Evolutionary conservation across 2,888 invertebrate genomes (phyloP), one percentile per base, ranked within the genome.

Genomic region (Drosophila glabriapex): DNA sequence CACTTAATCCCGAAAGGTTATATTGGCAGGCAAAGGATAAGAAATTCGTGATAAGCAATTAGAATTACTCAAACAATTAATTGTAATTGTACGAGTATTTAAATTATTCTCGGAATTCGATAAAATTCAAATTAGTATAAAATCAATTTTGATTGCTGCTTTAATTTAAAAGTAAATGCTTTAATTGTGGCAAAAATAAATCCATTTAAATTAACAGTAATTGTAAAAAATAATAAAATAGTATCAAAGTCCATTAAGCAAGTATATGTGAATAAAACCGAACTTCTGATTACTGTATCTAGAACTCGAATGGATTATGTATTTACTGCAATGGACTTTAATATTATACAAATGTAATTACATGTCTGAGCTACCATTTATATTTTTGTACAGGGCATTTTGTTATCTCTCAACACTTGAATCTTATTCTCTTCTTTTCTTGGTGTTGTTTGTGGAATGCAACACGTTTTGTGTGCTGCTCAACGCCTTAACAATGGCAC

Each of bases 401-500:
- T 0, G 0, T 9, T 35, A 41, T 54, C 46, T 2, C 35, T 1
- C 46, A 50, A 2, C 7, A 10, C n/a, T 61, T 52, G 31, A 31
- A 19, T 39, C n/a, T 22, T 61, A 19, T 35, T 7, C 4, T 33
- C 3, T 14, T 52, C 3, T 3, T 58, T n/a, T 41, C 0, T 5
- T 37, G 16, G 22, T 56, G 10, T 49, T 60, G 22, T 67, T 35
- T 68, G 63, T 62, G 65, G 56, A 59, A 70, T 73, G 82, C 82
- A 83, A 82, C 84, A 82, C 82, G 82, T 81, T 84, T 74, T 77
- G 66, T 77, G 49, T 72, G 74, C 74, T 68, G 69, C 78, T 84
- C 84, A 63, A 82, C 85, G 82, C 82, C 84, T 78, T 78, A 82
- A 81, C 82, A 84, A 82, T 82, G 85, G 78, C 82, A 84, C 78